Base-by-base conservation (phyloP, 2,113 vertebrate species). In the Columba livia region DNA sequence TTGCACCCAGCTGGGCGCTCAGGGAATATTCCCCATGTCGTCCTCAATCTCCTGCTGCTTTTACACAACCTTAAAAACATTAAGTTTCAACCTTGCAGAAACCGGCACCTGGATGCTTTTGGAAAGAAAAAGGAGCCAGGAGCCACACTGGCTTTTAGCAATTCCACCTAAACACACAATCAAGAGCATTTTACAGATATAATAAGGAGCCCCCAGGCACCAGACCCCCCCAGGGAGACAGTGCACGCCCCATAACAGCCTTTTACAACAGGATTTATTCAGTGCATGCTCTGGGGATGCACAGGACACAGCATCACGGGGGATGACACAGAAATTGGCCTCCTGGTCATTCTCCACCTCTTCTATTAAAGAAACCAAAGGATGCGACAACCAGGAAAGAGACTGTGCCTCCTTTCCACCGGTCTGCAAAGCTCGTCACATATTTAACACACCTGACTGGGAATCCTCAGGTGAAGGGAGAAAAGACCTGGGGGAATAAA, bases 261-360 rank as follows among this genome's bases (percentile, higher is more conserved):
- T 93, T 95, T 93, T 61, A 60, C 79, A 86, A 88, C 8, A 62
- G 79, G 83, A 15, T 97, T 97, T 97, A 97, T 97, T 97, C 88
- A 92, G 94, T 87, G 92, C 65, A 7, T 12, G 73, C 86, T 95
- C 89, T 84, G 78, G 47, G 31, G 84, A 48, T 75, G 91, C 89
- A 82, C 78, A 80, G 87, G 85, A 90, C 88, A 60, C 81, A 83
- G 71, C 83, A 82, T 57, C 34, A 31, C 2, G n/a, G 66, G 31
- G 71, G 61, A 79, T 58, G 66, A 80, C 16, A 5, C 5, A 5
- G n/a, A 12, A 25, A 56, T 47, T 12, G 65, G 51, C 72, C 48
- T 74, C 66, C 57, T 64, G 75, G 56, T 64, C 67, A 12, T 62
- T 78, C 64, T 47, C 47, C 56, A 60, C 26, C 69, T 93, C 79